Evolutionary conservation across 2,888 invertebrate genomes (phyloP), one percentile per base, ranked within the genome.

Genomic region (Scaptomyza tumidula): DNA sequence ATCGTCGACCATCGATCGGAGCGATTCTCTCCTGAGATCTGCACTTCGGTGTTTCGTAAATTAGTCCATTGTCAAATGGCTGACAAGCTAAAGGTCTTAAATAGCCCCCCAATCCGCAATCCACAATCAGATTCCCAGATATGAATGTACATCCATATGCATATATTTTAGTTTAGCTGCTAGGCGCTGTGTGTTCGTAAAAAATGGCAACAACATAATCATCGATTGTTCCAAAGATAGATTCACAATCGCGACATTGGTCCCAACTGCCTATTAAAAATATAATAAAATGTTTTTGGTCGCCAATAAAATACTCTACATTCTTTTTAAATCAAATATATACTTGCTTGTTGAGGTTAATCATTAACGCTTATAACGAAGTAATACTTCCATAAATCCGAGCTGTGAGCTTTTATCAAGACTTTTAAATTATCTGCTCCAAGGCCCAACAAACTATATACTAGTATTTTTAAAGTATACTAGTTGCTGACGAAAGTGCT

Each of bases 151-250:
- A 52, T 61, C 27, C 39, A 60, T 66, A 61, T 58, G 55, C 68
- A 71, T 64, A 27, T 27, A 45, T 27, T 24, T 24, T 27, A 9
- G n/a, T 37, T 50, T 37, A 43, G 84, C 86, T 77, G 63, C 69
- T 74, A 66, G 77, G 80, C 74, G 41, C 41, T 41, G 16, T 66
- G 67, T 66, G 74, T 63, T 80, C 83, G 80, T 86, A 80, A 83
- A 83, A 80, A 75, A 69, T 75, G 70, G 67, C 80, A 86, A 84
- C 83, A 84, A 84, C 83, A 84, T 88, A 88, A 84, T 84, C 86
- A 75, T 63, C 69, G 78, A 80, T 71, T 64, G 64, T 16, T 48
- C 41, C 50, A 24, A 37, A 58, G 53, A 72, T 72, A 63, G 80
- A 79, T 81, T 67, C 68, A 57, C 67, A 70, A 70, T 75, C 73